Percentiles rank a stretch among this genome's conserved stretches.
These are phyloP conservation scores for Drosophila arizonae DNA, from an alignment of 1,140 invertebrate species.

Conservation along the genomic window DNA sequence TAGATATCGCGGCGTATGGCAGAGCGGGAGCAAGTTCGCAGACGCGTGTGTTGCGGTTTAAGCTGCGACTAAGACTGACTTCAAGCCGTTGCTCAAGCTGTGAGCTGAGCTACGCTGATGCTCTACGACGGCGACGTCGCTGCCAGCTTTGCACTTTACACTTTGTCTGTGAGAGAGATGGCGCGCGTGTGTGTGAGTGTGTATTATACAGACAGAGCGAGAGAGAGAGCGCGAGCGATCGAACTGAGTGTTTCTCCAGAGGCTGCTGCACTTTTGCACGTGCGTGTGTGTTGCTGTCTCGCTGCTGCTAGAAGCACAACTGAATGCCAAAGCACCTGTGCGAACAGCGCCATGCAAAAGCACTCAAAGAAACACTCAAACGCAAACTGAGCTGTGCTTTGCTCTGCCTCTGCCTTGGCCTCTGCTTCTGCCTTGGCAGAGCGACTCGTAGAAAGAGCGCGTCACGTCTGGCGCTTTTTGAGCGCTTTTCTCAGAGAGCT, in stretches of 20 bases:
- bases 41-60: slow-evolving; percentile 69
- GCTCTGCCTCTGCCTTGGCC: too few relatives aligned
- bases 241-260: slow-evolving; percentile 12
- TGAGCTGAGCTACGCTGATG: slow-evolving; percentile 48
- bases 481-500: not conserved
- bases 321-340: slow-evolving; percentile 60
- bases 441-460: slow-evolving; percentile 48
- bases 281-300: slow-evolving; percentile 51
- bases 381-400: slow-evolving; percentile 21
- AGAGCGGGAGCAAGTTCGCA: slow-evolving; percentile 42
- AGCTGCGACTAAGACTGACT: slow-evolving; percentile 75
- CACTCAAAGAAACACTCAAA: slow-evolving; percentile 37
- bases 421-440: not conserved
- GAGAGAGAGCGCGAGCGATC: slow-evolving; percentile 7
- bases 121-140: slow-evolving; percentile 29
- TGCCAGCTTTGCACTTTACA: slow-evolving; percentile 73
- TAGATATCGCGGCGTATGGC: slow-evolving; percentile 28
- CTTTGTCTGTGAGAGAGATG: slow-evolving; percentile 56
- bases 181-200: not conserved
- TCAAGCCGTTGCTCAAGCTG: slow-evolving; percentile 51
- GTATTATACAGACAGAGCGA: too few relatives aligned
- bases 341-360: slow-evolving; percentile 13
- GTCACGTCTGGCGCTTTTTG: slow-evolving; percentile 47
- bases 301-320: slow-evolving; percentile 53
- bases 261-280: slow-evolving; percentile 65